Percentiles rank a stretch among this genome's conserved stretches.
Evolutionary conservation across 2,113 vertebrate species (phyloP).

Genomic region (Ramphastos sulfuratus): DNA sequence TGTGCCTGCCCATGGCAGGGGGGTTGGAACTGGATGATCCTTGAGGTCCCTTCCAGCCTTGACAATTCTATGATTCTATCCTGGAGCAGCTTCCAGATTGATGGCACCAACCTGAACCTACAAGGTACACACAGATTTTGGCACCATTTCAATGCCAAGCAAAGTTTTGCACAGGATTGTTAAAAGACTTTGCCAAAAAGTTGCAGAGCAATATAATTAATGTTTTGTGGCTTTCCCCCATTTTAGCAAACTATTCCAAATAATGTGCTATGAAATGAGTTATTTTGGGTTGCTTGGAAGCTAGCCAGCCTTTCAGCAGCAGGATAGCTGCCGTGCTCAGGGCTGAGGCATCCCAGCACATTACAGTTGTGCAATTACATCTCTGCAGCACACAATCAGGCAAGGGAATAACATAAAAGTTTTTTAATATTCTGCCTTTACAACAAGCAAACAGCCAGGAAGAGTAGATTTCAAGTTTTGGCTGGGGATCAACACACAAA

Average conservation of each 20-base stretch:
- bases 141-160: background rate
- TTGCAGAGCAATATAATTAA: background rate
- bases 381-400: background rate
- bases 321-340: background rate
- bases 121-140: background rate
- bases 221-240: background rate
- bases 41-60: too few relatives aligned
- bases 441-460: background rate
- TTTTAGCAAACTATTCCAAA: slow-evolving; percentile 15
- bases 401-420: background rate
- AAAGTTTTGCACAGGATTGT: background rate
- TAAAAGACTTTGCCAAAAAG: background rate
- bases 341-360: background rate
- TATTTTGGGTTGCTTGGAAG: slow-evolving; percentile 34
- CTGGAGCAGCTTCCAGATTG: background rate
- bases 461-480: slow-evolving; percentile 20
- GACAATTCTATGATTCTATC: background rate
- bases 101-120: background rate
- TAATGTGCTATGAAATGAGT: background rate
- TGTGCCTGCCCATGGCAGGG: too few relatives aligned
- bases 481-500: slow-evolving; percentile 41
- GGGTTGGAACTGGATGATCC: too few relatives aligned
- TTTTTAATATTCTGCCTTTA: slow-evolving; percentile 44
- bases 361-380: slow-evolving; percentile 11
- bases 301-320: background rate